These are phyloP conservation scores for Aleiodes leptofemur DNA, from an alignment of 2,888 invertebrate genomes.

Conservation along the genomic window DNA sequence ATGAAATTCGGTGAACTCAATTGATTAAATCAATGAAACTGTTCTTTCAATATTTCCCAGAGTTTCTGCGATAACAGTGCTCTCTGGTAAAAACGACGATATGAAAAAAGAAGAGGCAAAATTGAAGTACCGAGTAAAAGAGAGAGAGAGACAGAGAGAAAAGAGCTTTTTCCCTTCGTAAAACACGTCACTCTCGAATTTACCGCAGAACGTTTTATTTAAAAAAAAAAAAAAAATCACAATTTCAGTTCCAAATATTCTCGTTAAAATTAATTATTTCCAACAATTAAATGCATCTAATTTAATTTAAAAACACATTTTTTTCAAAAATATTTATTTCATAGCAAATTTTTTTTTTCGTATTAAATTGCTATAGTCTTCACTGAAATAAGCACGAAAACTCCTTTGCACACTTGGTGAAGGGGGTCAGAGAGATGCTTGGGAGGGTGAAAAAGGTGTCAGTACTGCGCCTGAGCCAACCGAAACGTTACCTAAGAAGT, in stretches of 20 bases:
- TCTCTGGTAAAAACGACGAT: neutral
- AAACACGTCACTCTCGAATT: neutral
- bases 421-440: conserved; percentile 17
- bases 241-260: too few species aligned
- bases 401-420: conserved; percentile 29
- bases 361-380: conserved; percentile 9
- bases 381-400: conserved; percentile 13
- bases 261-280: neutral
- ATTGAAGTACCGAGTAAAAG: neutral
- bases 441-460: neutral
- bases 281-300: neutral
- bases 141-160: too few species aligned
- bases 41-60: neutral
- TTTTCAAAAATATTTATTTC: neutral
- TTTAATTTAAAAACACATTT: conserved; percentile 5
- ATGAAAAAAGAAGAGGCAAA: neutral
- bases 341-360: too few species aligned
- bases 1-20: neutral
- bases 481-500: too few species aligned
- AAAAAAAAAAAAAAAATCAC: neutral
- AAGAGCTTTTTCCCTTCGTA: neutral
- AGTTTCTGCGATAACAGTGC: neutral
- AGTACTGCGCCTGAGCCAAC: conserved; percentile 20
- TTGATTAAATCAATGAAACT: neutral
- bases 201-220: too few species aligned